These are phyloP conservation scores for Scomber scombrus DNA, from an alignment of 2,113 vertebrate genomes.

Conservation along the genomic window DNA sequence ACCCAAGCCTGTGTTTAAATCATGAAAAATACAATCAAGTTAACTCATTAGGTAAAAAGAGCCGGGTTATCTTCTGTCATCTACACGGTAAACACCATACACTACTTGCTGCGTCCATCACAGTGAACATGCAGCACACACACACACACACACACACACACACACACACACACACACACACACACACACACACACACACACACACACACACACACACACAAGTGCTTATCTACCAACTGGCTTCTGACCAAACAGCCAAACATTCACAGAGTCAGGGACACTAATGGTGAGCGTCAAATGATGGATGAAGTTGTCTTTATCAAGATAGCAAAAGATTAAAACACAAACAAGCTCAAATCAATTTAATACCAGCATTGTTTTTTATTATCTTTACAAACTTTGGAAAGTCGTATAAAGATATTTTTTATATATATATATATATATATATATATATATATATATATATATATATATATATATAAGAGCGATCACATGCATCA, in stretches of 20 bases:
- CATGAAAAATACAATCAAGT: neutral
- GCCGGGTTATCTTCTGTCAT: too few relatives aligned
- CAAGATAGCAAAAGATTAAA: constrained; percentile 16
- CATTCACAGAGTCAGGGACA: neutral
- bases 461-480: too few relatives aligned
- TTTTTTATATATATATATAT: too few relatives aligned
- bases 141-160: neutral
- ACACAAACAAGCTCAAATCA: constrained; percentile 26
- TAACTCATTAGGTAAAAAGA: neutral
- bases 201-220: too few relatives aligned
- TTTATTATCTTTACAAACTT: constrained; percentile 32
- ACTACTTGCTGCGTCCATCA: neutral
- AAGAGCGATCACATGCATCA: neutral
- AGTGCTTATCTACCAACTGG: constrained; percentile 7
- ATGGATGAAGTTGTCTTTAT: constrained; percentile 23
- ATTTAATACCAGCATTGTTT: neutral
- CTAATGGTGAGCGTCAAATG: neutral
- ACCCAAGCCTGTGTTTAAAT: too few relatives aligned
- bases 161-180: too few relatives aligned
- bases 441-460: too few relatives aligned
- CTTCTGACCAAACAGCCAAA: neutral
- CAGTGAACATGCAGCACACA: neutral
- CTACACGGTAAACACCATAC: neutral
- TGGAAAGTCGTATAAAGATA: neutral
- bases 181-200: too few relatives aligned